Base-by-base conservation (phyloP, 1,140 invertebrate genomes). In the Protaetia brevitarsis region DNA sequence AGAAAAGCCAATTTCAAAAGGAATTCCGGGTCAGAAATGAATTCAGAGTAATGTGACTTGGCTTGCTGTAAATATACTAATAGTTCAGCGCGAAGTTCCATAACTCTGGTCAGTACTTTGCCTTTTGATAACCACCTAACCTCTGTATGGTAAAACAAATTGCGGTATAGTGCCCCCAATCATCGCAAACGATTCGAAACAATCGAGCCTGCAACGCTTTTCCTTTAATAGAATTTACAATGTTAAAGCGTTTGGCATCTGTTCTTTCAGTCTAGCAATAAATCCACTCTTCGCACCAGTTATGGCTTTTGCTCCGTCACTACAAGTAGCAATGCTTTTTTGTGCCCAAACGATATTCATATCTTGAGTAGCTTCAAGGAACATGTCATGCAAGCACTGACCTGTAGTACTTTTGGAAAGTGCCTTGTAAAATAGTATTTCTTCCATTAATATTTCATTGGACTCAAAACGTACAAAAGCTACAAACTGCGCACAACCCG, bases 251-350 rank as follows among this genome's bases (percentile, higher is more conserved):
- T 74, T 72, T 70, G 71, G 74, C 60, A 72, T 72, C 63, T 67
- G 65, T 68, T 69, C 13, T 71, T 73, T 74, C 36, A 73, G 65
- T 31, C 66, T 69, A 29, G 66, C 63, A 66, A 75, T 68, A 67
- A 77, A 70, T 66, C 75, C 74, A 65, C 70, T 76, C 58, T 73
- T 72, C 62, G 59, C 67, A 56, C 76, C 72, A 57, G 73, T 72
- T 73, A 78, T 78, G 21, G 76, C 71, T 74, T 74, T 75, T 58
- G 74, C 73, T 63, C 73, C 74, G 63, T 78, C 77, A 64, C 73
- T 78, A 62, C 75, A 77, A 73, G 75, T 73, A 68, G 72, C 72
- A 58, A 71, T 71, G 57, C 68, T 64, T 70, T 73, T 66, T 51
- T 34, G 31, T 34, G 10, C 63, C 69, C 69, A 72, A 67, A 68